phyloP scores from a whole-genome alignment of 2,797 vertebrate genomes.

The Threskiornis aethiopicus region DNA sequence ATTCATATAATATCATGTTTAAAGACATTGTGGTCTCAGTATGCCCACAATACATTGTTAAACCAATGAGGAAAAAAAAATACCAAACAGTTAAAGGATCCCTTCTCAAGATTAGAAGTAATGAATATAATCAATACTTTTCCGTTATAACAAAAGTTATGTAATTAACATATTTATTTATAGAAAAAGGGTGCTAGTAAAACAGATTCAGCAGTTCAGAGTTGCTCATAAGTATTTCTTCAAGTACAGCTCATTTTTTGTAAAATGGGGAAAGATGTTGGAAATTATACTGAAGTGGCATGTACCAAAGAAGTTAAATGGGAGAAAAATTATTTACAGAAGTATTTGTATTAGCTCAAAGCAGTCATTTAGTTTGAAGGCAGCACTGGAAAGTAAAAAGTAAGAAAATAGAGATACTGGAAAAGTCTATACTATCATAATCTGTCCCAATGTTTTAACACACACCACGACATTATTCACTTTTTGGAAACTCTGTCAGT shows the following conservation, averaged over 20 bases:
- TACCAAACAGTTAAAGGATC: neutral
- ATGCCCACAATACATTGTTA: neutral
- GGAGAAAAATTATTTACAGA: neutral
- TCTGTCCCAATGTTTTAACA: neutral
- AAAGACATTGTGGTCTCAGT: neutral
- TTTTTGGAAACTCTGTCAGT: conserved; percentile 12
- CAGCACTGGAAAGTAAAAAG: neutral
- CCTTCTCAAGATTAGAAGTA: neutral
- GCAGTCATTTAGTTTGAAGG: neutral
- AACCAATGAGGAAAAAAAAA: neutral
- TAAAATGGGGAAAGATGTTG: neutral
- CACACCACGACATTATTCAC: neutral
- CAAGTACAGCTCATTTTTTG: neutral
- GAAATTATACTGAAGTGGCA: neutral
- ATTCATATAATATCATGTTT: neutral
- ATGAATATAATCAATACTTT: conserved; percentile 30
- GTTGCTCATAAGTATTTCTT: neutral
- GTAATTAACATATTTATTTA: conserved; percentile 2
- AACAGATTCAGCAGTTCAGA: conserved; percentile 1
- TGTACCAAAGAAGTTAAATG: neutral
- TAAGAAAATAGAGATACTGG: neutral
- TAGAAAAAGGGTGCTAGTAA: neutral
- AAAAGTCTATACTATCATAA: neutral
- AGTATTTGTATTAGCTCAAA: neutral
- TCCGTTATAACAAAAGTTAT: neutral